Evolutionary conservation across 2,797 vertebrate genomes (phyloP).

Genomic region (Poeciliopsis gracilis): DNA sequence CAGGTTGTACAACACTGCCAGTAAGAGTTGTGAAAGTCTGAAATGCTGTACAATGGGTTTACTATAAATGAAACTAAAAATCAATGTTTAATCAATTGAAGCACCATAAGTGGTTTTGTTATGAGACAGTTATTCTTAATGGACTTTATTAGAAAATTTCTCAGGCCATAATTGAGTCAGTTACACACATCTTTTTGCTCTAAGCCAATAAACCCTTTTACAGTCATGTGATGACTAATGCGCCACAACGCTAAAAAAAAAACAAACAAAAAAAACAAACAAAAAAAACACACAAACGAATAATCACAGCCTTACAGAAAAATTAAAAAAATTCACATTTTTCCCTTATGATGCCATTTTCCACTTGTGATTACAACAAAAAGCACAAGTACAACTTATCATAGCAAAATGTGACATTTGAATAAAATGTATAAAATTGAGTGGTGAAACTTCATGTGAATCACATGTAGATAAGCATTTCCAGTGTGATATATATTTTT

Average conservation of each 20-base stretch:
- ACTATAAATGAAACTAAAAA: conserved; percentile 31
- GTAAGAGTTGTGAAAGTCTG: conserved; percentile 37
- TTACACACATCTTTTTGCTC: conserved; percentile 15
- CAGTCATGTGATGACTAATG: conserved; percentile 35
- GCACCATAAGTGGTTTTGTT: conserved; percentile 26
- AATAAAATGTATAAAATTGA: background rate
- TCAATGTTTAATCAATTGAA: conserved; percentile 44
- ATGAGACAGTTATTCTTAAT: conserved; percentile 28
- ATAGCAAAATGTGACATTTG: background rate
- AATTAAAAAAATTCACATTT: background rate
- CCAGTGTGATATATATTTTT: background rate
- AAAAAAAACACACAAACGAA: conserved; percentile 11
- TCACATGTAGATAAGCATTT: background rate
- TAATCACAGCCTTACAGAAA: background rate
- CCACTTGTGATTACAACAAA: background rate
- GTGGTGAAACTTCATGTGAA: background rate
- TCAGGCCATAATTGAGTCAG: conserved; percentile 23
- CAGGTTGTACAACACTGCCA: conserved; percentile 26
- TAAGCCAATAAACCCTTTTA: conserved; percentile 33
- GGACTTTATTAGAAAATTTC: conserved; percentile 28
- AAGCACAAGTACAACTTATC: background rate
- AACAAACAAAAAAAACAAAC: background rate
- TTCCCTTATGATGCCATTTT: background rate
- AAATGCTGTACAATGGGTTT: conserved; percentile 22
- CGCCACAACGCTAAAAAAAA: conserved; percentile 68